Percentiles rank a stretch among this genome's conserved stretches.
phyloP scores from a whole-genome alignment of 2,797 vertebrate genomes.

The Pangasius sanitwongsei region DNA sequence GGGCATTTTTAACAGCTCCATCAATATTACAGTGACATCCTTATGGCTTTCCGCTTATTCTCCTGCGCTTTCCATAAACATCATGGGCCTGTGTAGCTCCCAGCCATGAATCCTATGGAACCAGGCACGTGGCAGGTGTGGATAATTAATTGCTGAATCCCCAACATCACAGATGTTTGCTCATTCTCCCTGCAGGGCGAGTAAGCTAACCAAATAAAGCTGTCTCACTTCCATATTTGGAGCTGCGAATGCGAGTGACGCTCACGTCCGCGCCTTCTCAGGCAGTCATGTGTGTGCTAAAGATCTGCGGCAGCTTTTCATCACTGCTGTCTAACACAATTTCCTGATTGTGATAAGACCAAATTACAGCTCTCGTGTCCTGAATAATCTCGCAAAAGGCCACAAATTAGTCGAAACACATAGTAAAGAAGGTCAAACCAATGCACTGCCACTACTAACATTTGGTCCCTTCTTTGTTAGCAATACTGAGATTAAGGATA shows the following conservation, averaged over 20 bases:
- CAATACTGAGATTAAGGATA: background rate
- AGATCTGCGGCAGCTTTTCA: constrained; percentile 20
- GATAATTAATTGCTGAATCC: constrained; percentile 39
- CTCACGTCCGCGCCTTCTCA: background rate
- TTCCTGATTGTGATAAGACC: constrained; percentile 6
- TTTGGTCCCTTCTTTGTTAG: background rate
- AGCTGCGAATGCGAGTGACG: constrained; percentile 14
- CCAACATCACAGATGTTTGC: constrained; percentile 20
- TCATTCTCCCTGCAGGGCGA: constrained; percentile 17
- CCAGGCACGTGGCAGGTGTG: constrained; percentile 32
- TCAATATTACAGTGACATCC: background rate
- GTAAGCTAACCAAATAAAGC: constrained; percentile 27
- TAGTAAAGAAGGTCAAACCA: background rate
- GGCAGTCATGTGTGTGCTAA: constrained; percentile 12
- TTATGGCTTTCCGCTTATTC: background rate
- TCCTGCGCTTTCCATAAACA: background rate
- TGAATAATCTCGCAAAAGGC: constrained; percentile 11
- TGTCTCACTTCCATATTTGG: constrained; percentile 13
- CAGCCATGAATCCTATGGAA: constrained; percentile 27
- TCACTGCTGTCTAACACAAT: constrained; percentile 29
- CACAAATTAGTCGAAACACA: background rate
- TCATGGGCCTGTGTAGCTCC: constrained; percentile 2
- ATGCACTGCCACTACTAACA: background rate
- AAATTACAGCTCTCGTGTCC: constrained; percentile 13
- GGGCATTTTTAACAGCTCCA: constrained; percentile 27